phyloP scores from a whole-genome alignment of 2,113 vertebrate species.

The Dasyornis broadbenti region DNA sequence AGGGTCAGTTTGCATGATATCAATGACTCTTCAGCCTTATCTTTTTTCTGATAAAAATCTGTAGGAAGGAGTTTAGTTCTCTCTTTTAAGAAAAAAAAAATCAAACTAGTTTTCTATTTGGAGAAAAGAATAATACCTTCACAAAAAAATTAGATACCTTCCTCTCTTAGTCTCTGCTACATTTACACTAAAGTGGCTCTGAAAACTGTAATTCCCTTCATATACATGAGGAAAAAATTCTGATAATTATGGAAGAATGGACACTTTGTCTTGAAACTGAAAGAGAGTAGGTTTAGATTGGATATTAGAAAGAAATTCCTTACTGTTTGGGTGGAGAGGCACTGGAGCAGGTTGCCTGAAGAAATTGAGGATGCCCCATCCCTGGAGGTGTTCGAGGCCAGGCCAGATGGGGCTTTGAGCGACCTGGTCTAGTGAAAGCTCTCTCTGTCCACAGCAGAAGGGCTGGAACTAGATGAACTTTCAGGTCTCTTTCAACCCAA shows the following conservation, averaged over 20 bases:
- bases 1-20: background rate
- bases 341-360: background rate
- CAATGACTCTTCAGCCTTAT: background rate
- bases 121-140: background rate
- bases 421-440: background rate
- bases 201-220: background rate
- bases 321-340: background rate
- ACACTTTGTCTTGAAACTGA: background rate
- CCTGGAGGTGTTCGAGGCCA: background rate
- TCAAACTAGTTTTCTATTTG: background rate
- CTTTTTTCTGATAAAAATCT: constrained; percentile 2
- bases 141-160: background rate
- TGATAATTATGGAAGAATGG: background rate
- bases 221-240: background rate
- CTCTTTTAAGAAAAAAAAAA: background rate
- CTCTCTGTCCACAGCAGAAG: background rate
- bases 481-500: background rate
- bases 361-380: background rate
- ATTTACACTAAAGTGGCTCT: background rate
- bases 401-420: background rate
- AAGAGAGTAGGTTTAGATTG: background rate
- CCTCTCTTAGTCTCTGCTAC: background rate
- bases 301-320: background rate
- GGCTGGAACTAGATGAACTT: background rate
- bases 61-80: background rate